Base-by-base conservation (phyloP, 2,888 invertebrate species). In the Microctonus brassicae region DNA sequence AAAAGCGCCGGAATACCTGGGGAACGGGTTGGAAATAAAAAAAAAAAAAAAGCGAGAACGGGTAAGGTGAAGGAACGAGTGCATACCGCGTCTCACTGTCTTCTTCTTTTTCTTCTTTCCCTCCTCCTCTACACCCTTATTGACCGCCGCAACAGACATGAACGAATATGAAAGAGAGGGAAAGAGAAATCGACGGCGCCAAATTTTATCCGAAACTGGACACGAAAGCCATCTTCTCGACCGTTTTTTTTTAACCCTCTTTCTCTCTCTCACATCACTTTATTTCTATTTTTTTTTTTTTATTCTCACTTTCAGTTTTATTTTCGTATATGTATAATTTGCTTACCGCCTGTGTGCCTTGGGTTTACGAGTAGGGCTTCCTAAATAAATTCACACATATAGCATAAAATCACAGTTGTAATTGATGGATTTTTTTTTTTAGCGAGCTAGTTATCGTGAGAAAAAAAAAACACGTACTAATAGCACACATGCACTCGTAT, bases 31-130 rank as follows among this genome's bases (percentile, higher is more conserved):
- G 80, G 78, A 79, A 29, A 29, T 29, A 29, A 29, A 29, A 29
- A 76, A 81, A 81, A 82, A 29, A 29, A 29, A 29, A 57, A 69
- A 64, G 29, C 29, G 63, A 62, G 67, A 61, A 70, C 65, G 65
- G 66, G 73, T 79, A 80, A 83, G 83, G 82, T 82, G 83, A 83
- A 84, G 83, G 81, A 84, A 84, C 83, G 83, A 82, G 80, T 80
- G 83, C 82, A 75, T 52, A 58, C 33, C 62, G 67, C 39, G 17
- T 58, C 33, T 20, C 24, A n/a, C 34, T 53, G 42, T 73, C 34
- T 57, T 60, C 63, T 57, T 58, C 22, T 11, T 20, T 33, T 33
- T 22, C 57, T 60, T 63, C 57, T 66, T 58, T n/a, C n/a, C n/a
- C 66, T 52, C 47, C 26, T 33, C 36, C 55, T 20, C 55, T 58